These are phyloP conservation scores for Lepidurus arcticus DNA, from an alignment of 1,140 invertebrate genomes.

Conservation along the genomic window DNA sequence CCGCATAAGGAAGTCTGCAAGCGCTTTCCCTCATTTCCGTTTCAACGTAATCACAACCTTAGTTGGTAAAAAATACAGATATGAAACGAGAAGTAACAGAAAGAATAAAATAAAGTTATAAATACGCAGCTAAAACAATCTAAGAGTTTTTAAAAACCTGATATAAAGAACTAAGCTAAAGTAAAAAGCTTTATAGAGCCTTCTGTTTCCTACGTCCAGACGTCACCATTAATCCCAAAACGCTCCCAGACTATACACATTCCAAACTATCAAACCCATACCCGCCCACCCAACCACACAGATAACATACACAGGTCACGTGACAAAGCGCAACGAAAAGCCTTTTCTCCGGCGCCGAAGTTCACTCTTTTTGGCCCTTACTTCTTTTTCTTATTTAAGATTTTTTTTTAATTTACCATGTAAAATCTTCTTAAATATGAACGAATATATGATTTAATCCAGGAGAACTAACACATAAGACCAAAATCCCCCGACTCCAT, in stretches of 20 bases:
- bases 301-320: not conserved
- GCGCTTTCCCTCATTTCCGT: not conserved
- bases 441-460: too few species aligned
- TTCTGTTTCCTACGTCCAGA: not conserved
- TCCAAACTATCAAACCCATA: too few species aligned
- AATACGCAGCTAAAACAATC: not conserved
- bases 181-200: not conserved
- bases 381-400: too few species aligned
- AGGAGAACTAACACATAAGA: too few species aligned
- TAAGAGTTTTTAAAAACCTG: not conserved
- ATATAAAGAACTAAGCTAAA: not conserved
- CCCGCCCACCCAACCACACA: not conserved
- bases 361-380: not conserved
- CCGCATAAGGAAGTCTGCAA: not conserved
- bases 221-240: not conserved
- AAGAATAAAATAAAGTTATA: not conserved
- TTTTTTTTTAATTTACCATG: not conserved
- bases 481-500: too few species aligned
- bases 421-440: too few species aligned
- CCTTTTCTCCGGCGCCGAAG: not conserved
- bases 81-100: not conserved
- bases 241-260: not conserved
- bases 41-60: not conserved
- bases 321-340: not conserved
- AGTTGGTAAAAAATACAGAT: not conserved